These are phyloP conservation scores for Trematomus bernacchii DNA, from an alignment of 2,797 vertebrate genomes.

Conservation along the genomic window DNA sequence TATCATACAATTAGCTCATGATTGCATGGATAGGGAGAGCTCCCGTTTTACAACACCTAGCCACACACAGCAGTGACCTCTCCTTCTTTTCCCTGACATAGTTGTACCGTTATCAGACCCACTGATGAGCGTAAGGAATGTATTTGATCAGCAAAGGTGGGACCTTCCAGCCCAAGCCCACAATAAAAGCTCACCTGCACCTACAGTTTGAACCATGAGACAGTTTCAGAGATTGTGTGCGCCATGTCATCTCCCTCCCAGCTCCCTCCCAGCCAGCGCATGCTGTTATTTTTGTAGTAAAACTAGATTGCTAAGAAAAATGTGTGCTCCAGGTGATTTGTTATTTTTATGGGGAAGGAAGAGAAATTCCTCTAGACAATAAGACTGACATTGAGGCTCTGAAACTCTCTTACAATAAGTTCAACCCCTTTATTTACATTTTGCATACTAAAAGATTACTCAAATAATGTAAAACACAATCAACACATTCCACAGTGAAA, in stretches of 20 bases:
- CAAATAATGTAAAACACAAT: neutral
- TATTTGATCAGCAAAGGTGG: constrained; percentile 54
- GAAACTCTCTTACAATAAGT: too few relatives aligned
- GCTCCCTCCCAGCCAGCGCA: neutral
- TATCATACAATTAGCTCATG: neutral
- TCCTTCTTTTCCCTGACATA: constrained; percentile 1
- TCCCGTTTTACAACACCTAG: constrained; percentile 16
- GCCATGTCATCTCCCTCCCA: too few relatives aligned
- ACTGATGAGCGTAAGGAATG: constrained; percentile 43
- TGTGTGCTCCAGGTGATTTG: neutral
- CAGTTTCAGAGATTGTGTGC: neutral
- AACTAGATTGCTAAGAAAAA: neutral
- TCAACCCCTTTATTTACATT: too few relatives aligned
- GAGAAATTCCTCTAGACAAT: neutral
- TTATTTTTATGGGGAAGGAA: neutral
- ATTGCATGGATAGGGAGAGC: neutral
- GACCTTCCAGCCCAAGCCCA: constrained; percentile 27
- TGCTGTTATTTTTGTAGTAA: neutral
- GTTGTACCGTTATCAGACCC: constrained; percentile 4
- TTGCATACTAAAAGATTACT: too few relatives aligned
- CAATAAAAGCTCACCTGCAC: constrained; percentile 39
- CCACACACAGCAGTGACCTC: neutral
- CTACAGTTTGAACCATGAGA: constrained; percentile 36
- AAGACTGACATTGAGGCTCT: neutral
- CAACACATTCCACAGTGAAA: neutral